Conservation (phyloP, 2,113 vertebrate species). For the Phylloscopus whistleri region DNA sequence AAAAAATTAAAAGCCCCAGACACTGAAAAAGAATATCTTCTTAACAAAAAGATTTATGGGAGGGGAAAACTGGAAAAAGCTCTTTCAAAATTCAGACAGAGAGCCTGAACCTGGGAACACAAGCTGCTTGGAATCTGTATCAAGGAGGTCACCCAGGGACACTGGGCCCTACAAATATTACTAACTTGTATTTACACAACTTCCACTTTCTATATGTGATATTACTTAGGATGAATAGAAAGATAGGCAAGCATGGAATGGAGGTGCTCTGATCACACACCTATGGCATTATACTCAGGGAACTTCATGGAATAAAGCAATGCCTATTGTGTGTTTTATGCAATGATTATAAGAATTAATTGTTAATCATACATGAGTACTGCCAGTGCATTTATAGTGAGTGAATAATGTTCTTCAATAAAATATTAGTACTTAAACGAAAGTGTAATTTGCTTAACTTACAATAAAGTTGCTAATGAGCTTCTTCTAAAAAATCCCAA, state of each 20-base stretch:
- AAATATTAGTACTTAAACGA: not conserved
- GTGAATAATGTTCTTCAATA: conserved; percentile 8
- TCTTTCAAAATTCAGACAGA: not conserved
- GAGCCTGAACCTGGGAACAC: not conserved
- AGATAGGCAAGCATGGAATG: not conserved
- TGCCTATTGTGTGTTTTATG: not conserved
- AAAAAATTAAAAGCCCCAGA: not conserved
- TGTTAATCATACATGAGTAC: not conserved
- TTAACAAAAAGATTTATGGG: not conserved
- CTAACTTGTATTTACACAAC: not conserved
- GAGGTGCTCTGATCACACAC: not conserved
- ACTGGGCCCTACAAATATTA: not conserved
- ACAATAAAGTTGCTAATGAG: not conserved
- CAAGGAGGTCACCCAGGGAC: not conserved
- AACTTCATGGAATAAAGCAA: not conserved
- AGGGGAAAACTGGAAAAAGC: not conserved
- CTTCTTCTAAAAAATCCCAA: not conserved
- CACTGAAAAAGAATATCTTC: not conserved
- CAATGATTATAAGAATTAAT: not conserved
- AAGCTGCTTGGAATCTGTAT: not conserved
- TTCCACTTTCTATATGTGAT: not conserved
- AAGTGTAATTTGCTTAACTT: conserved; percentile 6
- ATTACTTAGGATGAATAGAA: not conserved
- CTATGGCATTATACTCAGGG: not conserved
- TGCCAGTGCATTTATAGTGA: not conserved